Percentiles rank a stretch among this genome's conserved stretches.
Conservation (phyloP, 2,113 vertebrate genomes). For the Corynorhinus townsendii region DNA sequence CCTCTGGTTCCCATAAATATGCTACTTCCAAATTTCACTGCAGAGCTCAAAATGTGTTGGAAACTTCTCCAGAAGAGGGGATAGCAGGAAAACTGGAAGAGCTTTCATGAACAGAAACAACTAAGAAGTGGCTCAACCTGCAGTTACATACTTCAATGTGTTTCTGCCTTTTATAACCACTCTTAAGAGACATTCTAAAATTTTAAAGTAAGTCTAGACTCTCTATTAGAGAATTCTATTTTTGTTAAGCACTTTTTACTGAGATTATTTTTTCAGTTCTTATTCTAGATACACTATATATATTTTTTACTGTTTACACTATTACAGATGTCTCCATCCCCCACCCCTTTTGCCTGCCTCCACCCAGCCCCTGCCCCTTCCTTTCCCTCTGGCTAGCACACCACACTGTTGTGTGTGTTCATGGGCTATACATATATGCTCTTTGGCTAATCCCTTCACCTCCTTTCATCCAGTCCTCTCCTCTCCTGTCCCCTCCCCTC, state of each 20-base stretch:
- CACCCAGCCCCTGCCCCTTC: not conserved
- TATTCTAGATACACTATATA: conserved; percentile 6
- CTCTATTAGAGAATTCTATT: conserved; percentile 9
- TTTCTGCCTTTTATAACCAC: conserved; percentile 2
- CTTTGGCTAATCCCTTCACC: not conserved
- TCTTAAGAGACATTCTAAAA: conserved; percentile 10
- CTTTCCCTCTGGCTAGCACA: not conserved
- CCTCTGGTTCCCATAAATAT: not conserved
- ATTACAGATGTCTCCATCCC: not conserved
- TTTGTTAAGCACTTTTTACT: conserved; percentile 26
- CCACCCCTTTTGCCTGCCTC: not conserved
- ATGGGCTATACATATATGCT: not conserved
- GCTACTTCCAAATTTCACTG: not conserved
- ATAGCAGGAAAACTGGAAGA: not conserved
- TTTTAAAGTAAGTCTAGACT: not conserved
- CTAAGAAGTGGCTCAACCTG: not conserved
- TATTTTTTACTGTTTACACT: not conserved
- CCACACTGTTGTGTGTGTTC: not conserved
- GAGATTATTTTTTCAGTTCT: not conserved
- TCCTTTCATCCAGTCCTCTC: not conserved
- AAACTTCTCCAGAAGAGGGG: not conserved
- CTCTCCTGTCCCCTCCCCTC: too few relatives aligned
- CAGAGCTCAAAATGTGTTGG: not conserved
- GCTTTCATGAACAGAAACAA: not conserved
- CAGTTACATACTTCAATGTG: not conserved